A percentile compares a stretch with the other conserved stretches of the same genome.
phyloP scores from a whole-genome alignment of 2,888 invertebrate genomes.

The Agriotes lineatus region DNA sequence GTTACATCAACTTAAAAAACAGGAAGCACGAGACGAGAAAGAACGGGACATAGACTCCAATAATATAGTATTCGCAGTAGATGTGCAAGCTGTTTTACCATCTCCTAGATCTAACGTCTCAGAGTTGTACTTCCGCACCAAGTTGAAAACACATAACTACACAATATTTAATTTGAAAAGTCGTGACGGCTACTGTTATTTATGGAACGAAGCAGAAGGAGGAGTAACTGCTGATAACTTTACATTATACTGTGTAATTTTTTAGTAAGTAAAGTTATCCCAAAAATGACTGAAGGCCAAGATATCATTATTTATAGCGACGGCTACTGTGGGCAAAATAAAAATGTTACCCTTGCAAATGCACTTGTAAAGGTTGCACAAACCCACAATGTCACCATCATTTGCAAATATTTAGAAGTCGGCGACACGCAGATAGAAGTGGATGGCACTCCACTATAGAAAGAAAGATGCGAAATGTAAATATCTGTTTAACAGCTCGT shows the following conservation, averaged over 20 bases:
- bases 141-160: slow-evolving; percentile 2
- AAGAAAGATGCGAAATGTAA: too few relatives aligned
- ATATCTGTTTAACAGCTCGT: too few relatives aligned
- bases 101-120: neutral
- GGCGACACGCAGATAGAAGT: too few relatives aligned
- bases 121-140: neutral
- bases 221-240: neutral
- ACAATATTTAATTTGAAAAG: slow-evolving; percentile 1
- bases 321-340: too few relatives aligned
- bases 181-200: neutral
- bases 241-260: neutral
- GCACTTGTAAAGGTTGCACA: too few relatives aligned
- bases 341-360: too few relatives aligned
- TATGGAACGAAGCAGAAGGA: slow-evolving; percentile 1
- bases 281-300: too few relatives aligned
- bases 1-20: neutral
- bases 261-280: neutral
- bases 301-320: too few relatives aligned
- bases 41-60: neutral
- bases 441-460: too few relatives aligned
- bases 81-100: neutral
- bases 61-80: neutral
- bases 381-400: too few relatives aligned
- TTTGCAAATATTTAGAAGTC: too few relatives aligned
- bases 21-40: neutral